A percentile compares a stretch with the other conserved stretches of the same genome.
Conservation (phyloP, 2,797 vertebrate species). For the Enteromius mattozi region DNA sequence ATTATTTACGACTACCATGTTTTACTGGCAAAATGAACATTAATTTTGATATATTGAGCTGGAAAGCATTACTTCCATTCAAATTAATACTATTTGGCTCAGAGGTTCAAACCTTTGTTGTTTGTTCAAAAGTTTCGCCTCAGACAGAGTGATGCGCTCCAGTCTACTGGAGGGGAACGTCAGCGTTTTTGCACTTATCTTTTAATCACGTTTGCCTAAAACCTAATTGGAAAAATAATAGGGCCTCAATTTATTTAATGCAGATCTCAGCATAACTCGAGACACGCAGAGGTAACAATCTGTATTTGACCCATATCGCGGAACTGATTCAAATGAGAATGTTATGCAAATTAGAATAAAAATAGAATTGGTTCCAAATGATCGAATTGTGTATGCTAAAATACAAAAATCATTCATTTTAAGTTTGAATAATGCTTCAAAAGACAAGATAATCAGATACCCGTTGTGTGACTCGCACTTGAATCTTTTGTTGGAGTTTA, state of each 20-base stretch:
- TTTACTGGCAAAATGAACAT: neutral
- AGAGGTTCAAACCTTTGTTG: slow-evolving; percentile 31
- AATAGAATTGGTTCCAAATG: slow-evolving; percentile 23
- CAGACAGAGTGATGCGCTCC: slow-evolving; percentile 74
- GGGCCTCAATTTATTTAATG: slow-evolving; percentile 37
- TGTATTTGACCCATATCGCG: slow-evolving; percentile 37
- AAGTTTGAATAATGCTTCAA: neutral
- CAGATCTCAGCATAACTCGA: slow-evolving; percentile 24
- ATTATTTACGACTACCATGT: neutral
- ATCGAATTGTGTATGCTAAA: slow-evolving; percentile 3
- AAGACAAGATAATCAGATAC: neutral
- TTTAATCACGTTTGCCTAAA: slow-evolving; percentile 82
- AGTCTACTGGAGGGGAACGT: slow-evolving; percentile 79
- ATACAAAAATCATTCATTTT: neutral
- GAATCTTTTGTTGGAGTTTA: neutral
- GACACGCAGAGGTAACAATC: slow-evolving; percentile 7
- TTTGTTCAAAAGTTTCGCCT: slow-evolving; percentile 70
- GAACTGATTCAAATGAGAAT: slow-evolving; percentile 34
- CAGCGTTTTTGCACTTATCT: slow-evolving; percentile 72
- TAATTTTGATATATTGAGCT: neutral
- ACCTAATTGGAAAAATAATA: slow-evolving; percentile 75
- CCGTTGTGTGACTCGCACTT: neutral
- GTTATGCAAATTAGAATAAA: slow-evolving; percentile 33
- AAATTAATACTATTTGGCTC: neutral
- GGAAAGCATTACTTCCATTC: slow-evolving; percentile 6